phyloP scores from a whole-genome alignment of 2,113 vertebrate genomes.

The Myodes glareolus region DNA sequence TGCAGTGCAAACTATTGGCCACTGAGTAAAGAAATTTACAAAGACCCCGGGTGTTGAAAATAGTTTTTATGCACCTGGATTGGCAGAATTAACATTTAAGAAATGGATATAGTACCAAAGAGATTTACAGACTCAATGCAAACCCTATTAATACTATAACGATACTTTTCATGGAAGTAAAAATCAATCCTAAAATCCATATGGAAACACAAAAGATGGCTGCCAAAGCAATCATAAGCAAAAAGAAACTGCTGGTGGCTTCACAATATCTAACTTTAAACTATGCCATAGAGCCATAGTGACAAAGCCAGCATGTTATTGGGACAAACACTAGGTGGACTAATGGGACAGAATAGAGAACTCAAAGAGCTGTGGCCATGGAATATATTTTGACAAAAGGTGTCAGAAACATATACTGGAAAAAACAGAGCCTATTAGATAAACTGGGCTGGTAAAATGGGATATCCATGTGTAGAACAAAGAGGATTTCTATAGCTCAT shows the following conservation, averaged over 20 bases:
- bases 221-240: neutral
- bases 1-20: neutral
- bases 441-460: neutral
- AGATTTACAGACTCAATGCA: neutral
- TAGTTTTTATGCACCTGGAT: neutral
- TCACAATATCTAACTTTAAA: neutral
- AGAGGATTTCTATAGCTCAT: neutral
- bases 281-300: neutral
- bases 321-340: neutral
- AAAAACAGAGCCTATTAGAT: neutral
- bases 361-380: neutral
- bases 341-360: neutral
- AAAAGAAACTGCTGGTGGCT: neutral
- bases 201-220: neutral
- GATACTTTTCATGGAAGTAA: neutral
- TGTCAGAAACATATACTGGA: neutral
- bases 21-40: too few relatives aligned
- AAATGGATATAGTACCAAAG: neutral
- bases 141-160: neutral
- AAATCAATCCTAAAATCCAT: neutral
- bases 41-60: neutral
- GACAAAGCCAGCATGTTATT: neutral
- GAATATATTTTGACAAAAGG: neutral
- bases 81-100: neutral
- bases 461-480: neutral